A percentile compares a stretch with the other conserved stretches of the same genome.
phyloP scores from a whole-genome alignment of 92 coral and sea anemone genomes.

The Actinernus sp. region DNA sequence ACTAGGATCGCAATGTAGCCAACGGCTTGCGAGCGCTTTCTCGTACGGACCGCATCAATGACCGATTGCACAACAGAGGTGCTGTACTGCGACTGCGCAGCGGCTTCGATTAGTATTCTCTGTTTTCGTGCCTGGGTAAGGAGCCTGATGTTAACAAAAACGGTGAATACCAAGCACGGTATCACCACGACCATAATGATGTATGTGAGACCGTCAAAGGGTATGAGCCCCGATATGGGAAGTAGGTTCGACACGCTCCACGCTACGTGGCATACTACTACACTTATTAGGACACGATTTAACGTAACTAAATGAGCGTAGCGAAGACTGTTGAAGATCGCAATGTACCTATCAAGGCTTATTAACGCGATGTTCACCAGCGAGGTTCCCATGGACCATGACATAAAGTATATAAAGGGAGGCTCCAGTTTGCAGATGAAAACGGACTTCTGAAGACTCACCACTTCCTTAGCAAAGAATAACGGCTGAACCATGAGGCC shows the following conservation, averaged over 20 bases:
- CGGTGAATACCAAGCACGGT: neutral
- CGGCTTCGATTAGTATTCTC: neutral
- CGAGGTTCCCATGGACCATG: neutral
- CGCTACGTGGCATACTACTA: neutral
- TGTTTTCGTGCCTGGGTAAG: neutral
- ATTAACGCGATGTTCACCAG: neutral
- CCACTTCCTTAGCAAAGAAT: neutral
- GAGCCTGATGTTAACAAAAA: neutral
- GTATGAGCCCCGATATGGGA: neutral
- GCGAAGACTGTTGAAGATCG: neutral
- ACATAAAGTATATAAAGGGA: neutral
- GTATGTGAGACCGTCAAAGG: neutral
- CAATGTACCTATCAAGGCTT: neutral
- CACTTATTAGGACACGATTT: neutral
- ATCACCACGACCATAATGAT: neutral
- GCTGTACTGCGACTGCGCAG: neutral
- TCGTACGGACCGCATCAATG: no score
- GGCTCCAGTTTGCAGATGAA: neutral
- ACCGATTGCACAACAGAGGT: neutral
- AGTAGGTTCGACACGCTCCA: no score
- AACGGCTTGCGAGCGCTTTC: neutral
- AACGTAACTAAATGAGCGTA: neutral
- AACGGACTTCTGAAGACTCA: neutral
- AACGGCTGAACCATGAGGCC: slow-evolving; percentile 19
- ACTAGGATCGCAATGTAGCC: neutral